phyloP scores from a whole-genome alignment of 2,888 invertebrate species.

The Serrognathus titanus region DNA sequence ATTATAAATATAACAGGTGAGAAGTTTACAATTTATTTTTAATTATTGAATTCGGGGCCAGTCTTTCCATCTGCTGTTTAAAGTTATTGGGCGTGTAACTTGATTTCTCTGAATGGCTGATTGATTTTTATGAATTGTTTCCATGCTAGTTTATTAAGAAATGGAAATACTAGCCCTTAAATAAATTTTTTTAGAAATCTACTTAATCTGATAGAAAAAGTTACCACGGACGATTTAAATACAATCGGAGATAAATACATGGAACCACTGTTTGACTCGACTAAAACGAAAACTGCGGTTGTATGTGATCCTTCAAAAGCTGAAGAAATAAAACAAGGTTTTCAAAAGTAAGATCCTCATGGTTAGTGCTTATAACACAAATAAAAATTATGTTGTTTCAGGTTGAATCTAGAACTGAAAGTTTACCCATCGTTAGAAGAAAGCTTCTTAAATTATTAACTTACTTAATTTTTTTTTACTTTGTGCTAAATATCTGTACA shows the following conservation, averaged over 20 bases:
- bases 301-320: constrained; percentile 78
- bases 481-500: too few relatives aligned
- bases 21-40: neutral
- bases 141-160: too few relatives aligned
- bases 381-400: constrained; percentile 46
- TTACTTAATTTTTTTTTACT: neutral
- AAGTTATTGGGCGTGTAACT: too few relatives aligned
- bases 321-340: constrained; percentile 20
- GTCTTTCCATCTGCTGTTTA: too few relatives aligned
- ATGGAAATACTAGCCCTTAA: too few relatives aligned
- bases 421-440: constrained; percentile 62
- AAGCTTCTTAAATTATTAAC: constrained; percentile 58
- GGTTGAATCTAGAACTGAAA: constrained; percentile 57
- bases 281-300: constrained; percentile 61
- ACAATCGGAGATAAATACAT: constrained; percentile 71
- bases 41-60: too few relatives aligned
- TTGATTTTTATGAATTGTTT: too few relatives aligned
- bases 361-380: neutral
- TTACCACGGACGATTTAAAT: constrained; percentile 61
- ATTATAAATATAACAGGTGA: constrained; percentile 66
- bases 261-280: constrained; percentile 61
- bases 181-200: constrained; percentile 62
- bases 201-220: constrained; percentile 62
- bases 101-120: too few relatives aligned
- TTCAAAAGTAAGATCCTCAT: constrained; percentile 21